A percentile compares a stretch with the other conserved stretches of the same genome.
These are phyloP conservation scores for Brassicogethes aeneus DNA, from an alignment of 2,888 invertebrate species.

Conservation along the genomic window DNA sequence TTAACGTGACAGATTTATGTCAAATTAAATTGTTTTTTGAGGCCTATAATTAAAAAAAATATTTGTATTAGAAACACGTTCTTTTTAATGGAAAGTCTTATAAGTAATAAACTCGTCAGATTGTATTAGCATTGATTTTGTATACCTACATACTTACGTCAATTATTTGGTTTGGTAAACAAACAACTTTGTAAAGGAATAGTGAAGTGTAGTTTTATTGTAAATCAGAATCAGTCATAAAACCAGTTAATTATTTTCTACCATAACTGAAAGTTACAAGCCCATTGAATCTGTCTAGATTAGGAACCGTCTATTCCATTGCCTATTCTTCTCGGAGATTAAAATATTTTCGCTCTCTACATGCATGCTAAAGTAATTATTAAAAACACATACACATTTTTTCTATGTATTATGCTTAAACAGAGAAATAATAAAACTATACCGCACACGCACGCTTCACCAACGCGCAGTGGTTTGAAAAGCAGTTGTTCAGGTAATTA, in stretches of 20 bases:
- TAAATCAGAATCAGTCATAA: neutral
- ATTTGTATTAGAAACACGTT: too few species aligned
- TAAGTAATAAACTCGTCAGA: too few species aligned
- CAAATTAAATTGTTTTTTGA: too few species aligned
- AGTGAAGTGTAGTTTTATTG: neutral
- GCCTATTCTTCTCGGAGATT: neutral
- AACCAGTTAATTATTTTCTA: constrained; percentile 1
- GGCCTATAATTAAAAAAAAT: too few species aligned
- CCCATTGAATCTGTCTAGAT: neutral
- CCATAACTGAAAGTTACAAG: neutral
- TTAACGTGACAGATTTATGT: too few species aligned
- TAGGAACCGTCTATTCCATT: neutral
- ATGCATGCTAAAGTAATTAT: neutral
- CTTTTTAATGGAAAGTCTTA: too few species aligned
- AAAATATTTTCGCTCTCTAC: neutral
- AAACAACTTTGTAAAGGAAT: too few species aligned
- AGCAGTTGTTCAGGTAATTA: too few species aligned
- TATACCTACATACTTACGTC: too few species aligned
- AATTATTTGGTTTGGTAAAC: too few species aligned
- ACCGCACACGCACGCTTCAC: neutral
- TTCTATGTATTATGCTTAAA: neutral
- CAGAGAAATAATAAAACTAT: neutral
- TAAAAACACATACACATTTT: neutral
- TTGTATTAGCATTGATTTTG: too few species aligned
- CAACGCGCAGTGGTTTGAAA: too few species aligned